These are phyloP conservation scores for Agrotis exclamationis DNA, from an alignment of 2,888 invertebrate genomes.

Conservation along the genomic window DNA sequence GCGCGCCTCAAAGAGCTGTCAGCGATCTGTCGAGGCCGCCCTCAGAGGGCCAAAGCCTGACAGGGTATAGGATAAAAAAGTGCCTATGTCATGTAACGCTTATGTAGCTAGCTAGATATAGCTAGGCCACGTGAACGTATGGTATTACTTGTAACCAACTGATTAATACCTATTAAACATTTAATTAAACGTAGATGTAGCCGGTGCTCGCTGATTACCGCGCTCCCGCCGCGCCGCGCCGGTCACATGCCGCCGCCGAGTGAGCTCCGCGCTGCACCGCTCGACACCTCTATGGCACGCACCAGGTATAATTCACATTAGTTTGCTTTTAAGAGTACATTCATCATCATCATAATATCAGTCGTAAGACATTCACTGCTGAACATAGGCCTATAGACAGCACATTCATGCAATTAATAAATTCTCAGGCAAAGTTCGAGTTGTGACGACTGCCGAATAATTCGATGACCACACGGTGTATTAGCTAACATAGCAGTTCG, in stretches of 20 bases:
- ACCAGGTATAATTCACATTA: conserved; percentile 2
- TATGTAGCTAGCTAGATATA: neutral
- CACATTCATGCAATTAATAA: neutral
- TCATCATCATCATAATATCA: too few relatives aligned
- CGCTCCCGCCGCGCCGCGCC: neutral
- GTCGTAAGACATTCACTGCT: too few relatives aligned
- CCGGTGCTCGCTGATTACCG: neutral
- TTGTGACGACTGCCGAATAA: neutral
- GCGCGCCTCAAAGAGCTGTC: too few relatives aligned
- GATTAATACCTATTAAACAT: conserved; percentile 31
- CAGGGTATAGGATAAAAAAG: neutral
- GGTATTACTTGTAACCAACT: neutral
- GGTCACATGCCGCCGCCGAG: neutral
- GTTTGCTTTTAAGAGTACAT: too few relatives aligned
- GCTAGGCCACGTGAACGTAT: conserved; percentile 16
- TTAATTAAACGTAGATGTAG: conserved; percentile 22
- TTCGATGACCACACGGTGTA: neutral
- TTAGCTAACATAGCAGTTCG: too few relatives aligned
- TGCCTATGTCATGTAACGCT: neutral
- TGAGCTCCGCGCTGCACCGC: neutral
- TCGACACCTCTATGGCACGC: too few relatives aligned
- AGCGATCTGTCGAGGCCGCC: too few relatives aligned
- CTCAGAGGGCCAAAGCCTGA: too few relatives aligned
- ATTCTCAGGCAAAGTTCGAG: neutral
- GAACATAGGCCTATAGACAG: too few relatives aligned